A percentile compares a stretch with the other conserved stretches of the same genome.
phyloP scores from a whole-genome alignment of 2,888 invertebrate species.

The Sipha maydis region DNA sequence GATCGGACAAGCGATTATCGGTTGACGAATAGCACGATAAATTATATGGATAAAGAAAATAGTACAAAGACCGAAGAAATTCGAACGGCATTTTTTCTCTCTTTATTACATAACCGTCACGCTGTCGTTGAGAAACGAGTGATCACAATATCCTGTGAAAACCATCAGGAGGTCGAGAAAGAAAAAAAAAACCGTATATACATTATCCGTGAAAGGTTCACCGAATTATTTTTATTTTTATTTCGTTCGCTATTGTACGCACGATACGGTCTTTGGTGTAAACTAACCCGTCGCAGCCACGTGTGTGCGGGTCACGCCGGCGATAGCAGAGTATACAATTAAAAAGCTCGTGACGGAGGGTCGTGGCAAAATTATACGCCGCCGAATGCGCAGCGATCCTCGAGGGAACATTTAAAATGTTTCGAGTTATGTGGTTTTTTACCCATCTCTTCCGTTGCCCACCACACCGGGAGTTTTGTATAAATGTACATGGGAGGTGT shows the following conservation, averaged over 20 bases:
- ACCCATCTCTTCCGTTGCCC: background rate
- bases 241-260: background rate
- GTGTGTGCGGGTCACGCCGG: constrained; percentile 23
- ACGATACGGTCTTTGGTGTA: background rate
- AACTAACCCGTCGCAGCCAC: background rate
- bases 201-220: background rate
- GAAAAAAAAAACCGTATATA: background rate
- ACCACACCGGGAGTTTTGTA: constrained; percentile 4
- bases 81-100: background rate
- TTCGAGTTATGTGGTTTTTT: constrained; percentile 58
- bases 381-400: background rate
- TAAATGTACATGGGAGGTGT: background rate
- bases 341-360: constrained; percentile 23
- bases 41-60: background rate
- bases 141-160: background rate
- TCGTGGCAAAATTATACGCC: constrained; percentile 24
- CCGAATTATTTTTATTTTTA: background rate
- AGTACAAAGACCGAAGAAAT: background rate
- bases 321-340: constrained; percentile 4
- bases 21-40: background rate
- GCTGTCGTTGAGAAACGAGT: background rate
- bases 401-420: constrained; percentile 58
- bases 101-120: background rate
- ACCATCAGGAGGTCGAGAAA: background rate
- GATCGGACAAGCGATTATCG: background rate